phyloP scores from a whole-genome alignment of 2,113 vertebrate species.

The Ranitomeya imitator region DNA sequence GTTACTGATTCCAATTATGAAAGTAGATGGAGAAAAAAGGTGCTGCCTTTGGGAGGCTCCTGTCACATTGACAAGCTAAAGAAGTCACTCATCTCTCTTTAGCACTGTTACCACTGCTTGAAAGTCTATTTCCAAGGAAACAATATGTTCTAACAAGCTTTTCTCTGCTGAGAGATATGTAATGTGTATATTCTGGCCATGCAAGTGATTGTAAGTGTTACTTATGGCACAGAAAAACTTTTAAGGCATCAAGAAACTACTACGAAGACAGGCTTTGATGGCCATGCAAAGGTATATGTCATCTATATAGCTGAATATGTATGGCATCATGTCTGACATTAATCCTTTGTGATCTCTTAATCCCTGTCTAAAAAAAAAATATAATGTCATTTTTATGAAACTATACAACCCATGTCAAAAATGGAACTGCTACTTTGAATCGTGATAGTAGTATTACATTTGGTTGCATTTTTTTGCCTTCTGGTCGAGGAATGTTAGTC shows the following conservation, averaged over 20 bases:
- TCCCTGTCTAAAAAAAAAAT: too few species aligned
- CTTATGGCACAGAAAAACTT: background rate
- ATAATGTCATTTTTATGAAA: too few species aligned
- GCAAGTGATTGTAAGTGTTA: background rate
- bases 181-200: conserved; percentile 32
- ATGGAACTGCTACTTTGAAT: too few species aligned
- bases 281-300: background rate
- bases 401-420: too few species aligned
- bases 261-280: background rate
- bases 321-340: background rate
- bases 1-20: conserved; percentile 54
- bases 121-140: conserved; percentile 57
- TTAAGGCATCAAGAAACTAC: background rate
- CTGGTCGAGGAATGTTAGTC: too few species aligned
- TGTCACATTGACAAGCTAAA: conserved; percentile 61
- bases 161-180: conserved; percentile 26
- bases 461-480: too few species aligned
- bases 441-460: too few species aligned
- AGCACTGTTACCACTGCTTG: conserved; percentile 63
- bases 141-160: conserved; percentile 60
- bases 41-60: conserved; percentile 60
- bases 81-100: conserved; percentile 61
- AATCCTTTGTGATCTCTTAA: background rate
- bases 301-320: background rate
- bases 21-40: conserved; percentile 54